Percentiles rank a stretch among this genome's conserved stretches.
Conservation (phyloP, 1,140 invertebrate genomes). For the Chironomus striatipennis region DNA sequence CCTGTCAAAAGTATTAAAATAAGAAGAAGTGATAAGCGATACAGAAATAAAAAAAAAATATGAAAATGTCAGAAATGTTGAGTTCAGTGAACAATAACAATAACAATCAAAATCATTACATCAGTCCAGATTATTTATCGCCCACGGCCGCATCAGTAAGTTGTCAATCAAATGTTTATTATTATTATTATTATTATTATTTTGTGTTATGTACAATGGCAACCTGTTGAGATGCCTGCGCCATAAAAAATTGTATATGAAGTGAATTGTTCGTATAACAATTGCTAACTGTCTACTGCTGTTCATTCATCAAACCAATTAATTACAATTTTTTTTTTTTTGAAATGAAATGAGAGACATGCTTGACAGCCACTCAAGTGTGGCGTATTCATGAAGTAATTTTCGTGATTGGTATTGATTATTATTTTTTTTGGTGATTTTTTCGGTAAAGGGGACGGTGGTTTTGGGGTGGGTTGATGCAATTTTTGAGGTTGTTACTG, state of each 20-base stretch:
- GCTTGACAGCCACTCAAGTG: no score
- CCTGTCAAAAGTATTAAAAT: background rate
- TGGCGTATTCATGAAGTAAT: no score
- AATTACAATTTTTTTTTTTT: background rate
- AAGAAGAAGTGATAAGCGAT: conserved; percentile 9
- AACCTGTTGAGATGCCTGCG: conserved; percentile 11
- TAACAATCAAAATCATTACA: conserved; percentile 7
- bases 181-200: background rate
- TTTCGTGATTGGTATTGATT: no score
- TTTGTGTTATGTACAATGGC: background rate
- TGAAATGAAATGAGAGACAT: background rate
- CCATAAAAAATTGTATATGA: background rate
- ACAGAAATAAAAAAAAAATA: background rate
- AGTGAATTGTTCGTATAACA: background rate
- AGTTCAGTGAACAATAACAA: conserved; percentile 18
- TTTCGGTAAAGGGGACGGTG: no score
- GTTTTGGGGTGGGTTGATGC: no score
- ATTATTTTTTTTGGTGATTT: no score
- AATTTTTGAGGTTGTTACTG: no score
- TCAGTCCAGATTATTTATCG: conserved; percentile 21
- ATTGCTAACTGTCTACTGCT: conserved; percentile 6
- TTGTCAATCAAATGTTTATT: background rate
- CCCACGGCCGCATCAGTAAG: conserved; percentile 10
- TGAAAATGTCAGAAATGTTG: conserved; percentile 17
- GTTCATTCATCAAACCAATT: conserved; percentile 8